Conservation (phyloP, 2,888 invertebrate genomes). For the Aporophyla lueneburgensis region DNA sequence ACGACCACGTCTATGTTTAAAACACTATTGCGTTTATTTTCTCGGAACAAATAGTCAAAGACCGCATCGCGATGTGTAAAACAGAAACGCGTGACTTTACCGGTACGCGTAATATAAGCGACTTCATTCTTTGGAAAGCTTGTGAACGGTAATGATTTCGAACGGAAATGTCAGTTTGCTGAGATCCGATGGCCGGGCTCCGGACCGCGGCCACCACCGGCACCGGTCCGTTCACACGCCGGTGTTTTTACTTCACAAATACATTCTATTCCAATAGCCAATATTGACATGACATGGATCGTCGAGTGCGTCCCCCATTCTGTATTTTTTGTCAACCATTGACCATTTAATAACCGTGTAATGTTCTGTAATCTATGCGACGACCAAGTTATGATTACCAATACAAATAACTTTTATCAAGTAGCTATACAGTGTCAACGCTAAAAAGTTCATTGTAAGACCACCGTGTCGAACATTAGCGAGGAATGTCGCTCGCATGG, state of each 20-base stretch:
- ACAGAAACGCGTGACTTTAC: constrained; percentile 72
- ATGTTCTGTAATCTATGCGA: constrained; percentile 48
- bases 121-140: constrained; percentile 73
- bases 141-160: constrained; percentile 76
- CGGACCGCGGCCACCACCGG: constrained; percentile 66
- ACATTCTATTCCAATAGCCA: constrained; percentile 77
- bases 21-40: constrained; percentile 71
- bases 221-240: constrained; percentile 79
- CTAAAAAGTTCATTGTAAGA: constrained; percentile 62
- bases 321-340: constrained; percentile 63
- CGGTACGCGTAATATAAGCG: constrained; percentile 69
- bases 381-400: constrained; percentile 23
- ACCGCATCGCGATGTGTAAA: constrained; percentile 69
- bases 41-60: constrained; percentile 78
- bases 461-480: constrained; percentile 76
- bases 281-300: constrained; percentile 78
- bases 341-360: constrained; percentile 61
- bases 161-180: constrained; percentile 86
- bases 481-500: constrained; percentile 79
- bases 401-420: constrained; percentile 22
- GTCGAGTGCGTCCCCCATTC: constrained; percentile 65
- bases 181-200: constrained; percentile 74
- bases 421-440: constrained; percentile 13
- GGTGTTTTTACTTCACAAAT: constrained; percentile 76
- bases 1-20: constrained; percentile 57